Conservation (phyloP, 2,113 vertebrate genomes). For the Naja naja region DNA sequence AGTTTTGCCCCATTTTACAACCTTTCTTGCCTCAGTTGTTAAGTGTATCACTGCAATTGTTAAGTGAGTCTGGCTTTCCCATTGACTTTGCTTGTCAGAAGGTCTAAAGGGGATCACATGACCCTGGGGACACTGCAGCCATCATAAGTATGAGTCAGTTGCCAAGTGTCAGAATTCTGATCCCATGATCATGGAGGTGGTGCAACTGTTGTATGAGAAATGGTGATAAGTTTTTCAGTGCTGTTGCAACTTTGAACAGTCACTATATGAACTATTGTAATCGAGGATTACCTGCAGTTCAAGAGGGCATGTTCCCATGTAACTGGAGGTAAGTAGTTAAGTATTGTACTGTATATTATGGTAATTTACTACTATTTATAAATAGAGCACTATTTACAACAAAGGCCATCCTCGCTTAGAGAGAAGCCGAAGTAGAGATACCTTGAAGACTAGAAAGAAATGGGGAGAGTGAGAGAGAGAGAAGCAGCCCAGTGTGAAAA, state of each 20-base stretch:
- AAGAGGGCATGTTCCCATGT: background rate
- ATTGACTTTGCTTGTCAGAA: too few relatives aligned
- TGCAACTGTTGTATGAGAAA: background rate
- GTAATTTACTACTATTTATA: background rate
- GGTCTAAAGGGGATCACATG: too few relatives aligned
- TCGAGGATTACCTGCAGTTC: background rate
- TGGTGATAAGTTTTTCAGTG: background rate
- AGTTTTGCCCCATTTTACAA: too few relatives aligned
- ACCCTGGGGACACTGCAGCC: too few relatives aligned
- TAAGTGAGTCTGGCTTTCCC: too few relatives aligned
- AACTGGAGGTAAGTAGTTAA: background rate
- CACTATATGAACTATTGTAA: background rate
- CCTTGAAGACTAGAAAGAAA: background rate
- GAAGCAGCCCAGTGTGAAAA: background rate
- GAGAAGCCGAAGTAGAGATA: background rate
- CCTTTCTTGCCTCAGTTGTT: too few relatives aligned
- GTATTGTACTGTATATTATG: background rate
- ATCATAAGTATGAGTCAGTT: too few relatives aligned
- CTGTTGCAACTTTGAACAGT: background rate
- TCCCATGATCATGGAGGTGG: too few relatives aligned
- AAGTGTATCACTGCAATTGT: too few relatives aligned
- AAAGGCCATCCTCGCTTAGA: background rate
- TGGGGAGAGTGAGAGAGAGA: background rate
- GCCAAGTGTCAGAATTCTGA: too few relatives aligned
- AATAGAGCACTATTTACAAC: background rate